Evolutionary conservation across 2,797 vertebrate genomes (phyloP), one percentile per base, ranked within the genome.

Genomic region (Psittacula echo): DNA sequence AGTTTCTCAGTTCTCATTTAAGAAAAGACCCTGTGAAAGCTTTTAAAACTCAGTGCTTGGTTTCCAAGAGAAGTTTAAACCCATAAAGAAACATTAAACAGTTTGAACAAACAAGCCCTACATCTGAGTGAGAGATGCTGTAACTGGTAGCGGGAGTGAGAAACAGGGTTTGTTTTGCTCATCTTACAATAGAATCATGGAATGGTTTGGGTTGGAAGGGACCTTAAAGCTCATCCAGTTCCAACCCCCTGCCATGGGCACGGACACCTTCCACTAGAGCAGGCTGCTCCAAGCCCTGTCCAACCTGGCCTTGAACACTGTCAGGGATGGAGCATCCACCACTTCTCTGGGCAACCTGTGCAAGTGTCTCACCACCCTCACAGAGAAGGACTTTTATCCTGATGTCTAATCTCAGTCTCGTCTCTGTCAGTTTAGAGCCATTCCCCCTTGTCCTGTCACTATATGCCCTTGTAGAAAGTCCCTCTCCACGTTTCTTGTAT

Each of bases 41-140:
- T 67, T 89, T 75, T 64, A 65, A 62, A 94, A 81, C 30, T 84
- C 44, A 42, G 50, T 27, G 26, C 42, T 91, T 48, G 4, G 13
- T 86, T 95, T 94, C 79, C 45, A 77, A 54, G 45, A 73, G 37
- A 66, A 70, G 45, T 76, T 91, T 70, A 53, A 85, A 92, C 41
- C 34, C 12, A 45, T 29, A 20, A 44, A 72, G 42, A 85, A 79
- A 72, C 8, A 23, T 18, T 58, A 34, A 85, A 29, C 14, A 32
- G 29, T 32, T 78, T 27, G 71, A 80, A 26, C 29, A 89, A 78
- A 83, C 47, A 66, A 77, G 37, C 17, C 61, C 64, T 41, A 66
- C 39, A 51, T 4, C 26, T 34, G 53, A 65, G 61, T 7, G n/a
- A 88, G 22, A 80, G 39, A 51, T 32, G 44, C 53, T 5, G 0